phyloP scores from a whole-genome alignment of 2,113 vertebrate species.

The Eptatretus burgeri region DNA sequence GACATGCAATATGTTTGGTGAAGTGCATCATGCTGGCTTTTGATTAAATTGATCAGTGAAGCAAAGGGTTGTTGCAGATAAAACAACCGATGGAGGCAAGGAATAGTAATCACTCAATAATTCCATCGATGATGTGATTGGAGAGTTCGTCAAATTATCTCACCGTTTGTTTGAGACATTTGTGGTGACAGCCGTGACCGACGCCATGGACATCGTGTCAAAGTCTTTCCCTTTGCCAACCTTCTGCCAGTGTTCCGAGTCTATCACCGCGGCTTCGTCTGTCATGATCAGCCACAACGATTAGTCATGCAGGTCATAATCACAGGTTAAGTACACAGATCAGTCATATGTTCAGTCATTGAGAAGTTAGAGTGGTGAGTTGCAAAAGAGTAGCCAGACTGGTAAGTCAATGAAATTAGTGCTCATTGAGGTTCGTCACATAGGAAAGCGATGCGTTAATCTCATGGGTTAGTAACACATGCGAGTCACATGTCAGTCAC shows the following conservation, averaged over 20 bases:
- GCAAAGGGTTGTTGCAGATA: neutral
- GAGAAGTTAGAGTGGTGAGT: neutral
- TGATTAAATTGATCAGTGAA: too few relatives aligned
- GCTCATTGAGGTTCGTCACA: neutral
- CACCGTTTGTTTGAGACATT: constrained; percentile 63
- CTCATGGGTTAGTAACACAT: too few relatives aligned
- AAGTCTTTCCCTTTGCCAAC: constrained; percentile 29
- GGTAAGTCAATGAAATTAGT: neutral
- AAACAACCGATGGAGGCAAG: neutral
- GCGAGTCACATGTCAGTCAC: too few relatives aligned
- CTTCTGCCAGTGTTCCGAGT: constrained; percentile 46
- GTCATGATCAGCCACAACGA: neutral
- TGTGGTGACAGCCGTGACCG: constrained; percentile 71
- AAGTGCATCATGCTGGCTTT: neutral
- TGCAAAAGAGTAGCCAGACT: neutral
- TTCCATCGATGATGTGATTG: neutral
- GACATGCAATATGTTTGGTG: too few relatives aligned
- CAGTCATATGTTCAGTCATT: neutral
- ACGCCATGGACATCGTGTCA: constrained; percentile 58
- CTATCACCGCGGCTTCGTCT: constrained; percentile 70
- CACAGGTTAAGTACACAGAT: neutral
- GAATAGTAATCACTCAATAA: neutral
- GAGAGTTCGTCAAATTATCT: constrained; percentile 21
- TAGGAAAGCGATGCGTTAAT: neutral
- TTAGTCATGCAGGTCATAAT: neutral